Evolutionary conservation across 2,113 vertebrate species (phyloP).

Genomic region (Lanius collurio): DNA sequence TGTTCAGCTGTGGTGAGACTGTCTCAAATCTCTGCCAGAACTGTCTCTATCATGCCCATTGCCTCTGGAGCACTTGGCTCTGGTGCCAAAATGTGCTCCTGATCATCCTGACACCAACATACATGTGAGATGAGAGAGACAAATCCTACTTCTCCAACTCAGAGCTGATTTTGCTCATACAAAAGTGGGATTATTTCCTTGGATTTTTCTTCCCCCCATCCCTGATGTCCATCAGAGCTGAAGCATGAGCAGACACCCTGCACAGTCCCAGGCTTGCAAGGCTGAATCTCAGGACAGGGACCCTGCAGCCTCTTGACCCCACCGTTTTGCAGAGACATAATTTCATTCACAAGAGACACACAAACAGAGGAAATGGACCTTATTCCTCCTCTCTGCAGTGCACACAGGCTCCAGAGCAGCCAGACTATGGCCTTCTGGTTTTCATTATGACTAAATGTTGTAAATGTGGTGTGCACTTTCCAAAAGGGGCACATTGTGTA

Average conservation of each 20-base stretch:
- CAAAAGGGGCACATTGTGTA: conserved; percentile 15
- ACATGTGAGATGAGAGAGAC: neutral
- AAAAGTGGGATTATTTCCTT: fast-evolving
- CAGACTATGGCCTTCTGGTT: conserved; percentile 57
- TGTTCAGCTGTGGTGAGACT: neutral
- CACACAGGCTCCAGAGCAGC: neutral
- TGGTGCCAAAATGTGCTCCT: neutral
- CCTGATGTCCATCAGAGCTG: neutral
- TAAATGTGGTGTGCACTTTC: conserved; percentile 41
- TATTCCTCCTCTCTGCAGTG: neutral
- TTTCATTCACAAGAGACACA: neutral
- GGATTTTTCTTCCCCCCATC: neutral
- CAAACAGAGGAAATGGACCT: conserved; percentile 7
- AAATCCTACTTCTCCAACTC: neutral
- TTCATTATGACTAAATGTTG: conserved; percentile 47
- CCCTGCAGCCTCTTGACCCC: neutral
- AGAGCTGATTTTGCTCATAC: neutral
- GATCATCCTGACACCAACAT: neutral
- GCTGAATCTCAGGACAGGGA: neutral
- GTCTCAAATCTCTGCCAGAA: neutral
- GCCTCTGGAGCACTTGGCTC: fast-evolving
- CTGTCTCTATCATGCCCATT: neutral
- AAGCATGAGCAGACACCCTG: neutral
- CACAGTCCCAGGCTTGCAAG: fast-evolving
- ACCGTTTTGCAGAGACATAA: neutral